These are phyloP conservation scores for Brachypteracias leptosomus DNA, from an alignment of 2,113 vertebrate genomes.

Conservation along the genomic window DNA sequence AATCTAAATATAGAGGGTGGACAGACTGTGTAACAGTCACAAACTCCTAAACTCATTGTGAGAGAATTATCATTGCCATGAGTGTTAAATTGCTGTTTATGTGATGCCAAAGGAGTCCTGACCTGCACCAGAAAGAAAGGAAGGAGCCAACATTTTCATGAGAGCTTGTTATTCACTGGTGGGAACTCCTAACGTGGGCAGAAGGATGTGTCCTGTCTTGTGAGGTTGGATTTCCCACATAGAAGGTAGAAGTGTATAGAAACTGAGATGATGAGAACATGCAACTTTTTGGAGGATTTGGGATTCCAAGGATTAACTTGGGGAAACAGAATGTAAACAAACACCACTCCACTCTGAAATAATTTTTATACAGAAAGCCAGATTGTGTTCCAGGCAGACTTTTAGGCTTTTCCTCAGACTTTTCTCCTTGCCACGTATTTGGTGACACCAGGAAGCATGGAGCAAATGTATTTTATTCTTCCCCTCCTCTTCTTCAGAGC, in stretches of 20 bases:
- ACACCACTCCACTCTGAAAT: background rate
- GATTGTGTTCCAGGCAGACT: background rate
- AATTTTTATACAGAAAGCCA: background rate
- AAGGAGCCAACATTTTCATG: background rate
- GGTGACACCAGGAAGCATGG: background rate
- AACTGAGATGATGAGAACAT: background rate
- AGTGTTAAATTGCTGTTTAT: background rate
- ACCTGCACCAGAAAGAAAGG: background rate
- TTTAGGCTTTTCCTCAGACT: background rate
- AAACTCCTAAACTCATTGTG: background rate
- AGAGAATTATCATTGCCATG: background rate
- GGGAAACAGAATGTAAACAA: background rate
- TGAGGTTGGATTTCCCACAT: background rate
- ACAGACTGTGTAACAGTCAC: background rate
- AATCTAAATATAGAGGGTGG: slow-evolving; percentile 1
- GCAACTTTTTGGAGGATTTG: background rate
- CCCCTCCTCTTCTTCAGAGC: background rate
- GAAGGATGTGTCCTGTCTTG: background rate
- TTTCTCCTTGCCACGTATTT: background rate
- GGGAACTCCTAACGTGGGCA: background rate
- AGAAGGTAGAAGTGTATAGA: background rate
- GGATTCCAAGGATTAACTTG: background rate
- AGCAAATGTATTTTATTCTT: background rate
- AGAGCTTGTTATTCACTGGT: background rate
- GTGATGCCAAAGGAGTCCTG: background rate